A percentile compares a stretch with the other conserved stretches of the same genome.
Conservation (phyloP, 2,888 invertebrate genomes). For the Mellilla xanthometata region DNA sequence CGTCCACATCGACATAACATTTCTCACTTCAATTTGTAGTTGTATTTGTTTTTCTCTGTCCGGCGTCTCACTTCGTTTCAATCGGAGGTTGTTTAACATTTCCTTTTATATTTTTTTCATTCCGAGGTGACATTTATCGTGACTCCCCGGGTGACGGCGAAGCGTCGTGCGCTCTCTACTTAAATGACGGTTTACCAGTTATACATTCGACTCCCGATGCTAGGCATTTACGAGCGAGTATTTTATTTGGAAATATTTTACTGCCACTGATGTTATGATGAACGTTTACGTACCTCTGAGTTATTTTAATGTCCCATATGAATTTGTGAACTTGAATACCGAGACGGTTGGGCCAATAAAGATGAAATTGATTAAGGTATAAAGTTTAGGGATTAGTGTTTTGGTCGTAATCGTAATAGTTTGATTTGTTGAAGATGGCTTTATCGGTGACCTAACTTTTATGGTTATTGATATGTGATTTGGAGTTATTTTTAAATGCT, state of each 20-base stretch:
- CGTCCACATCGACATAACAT: conserved; percentile 66
- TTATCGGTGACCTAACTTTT: conserved; percentile 22
- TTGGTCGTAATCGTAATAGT: conserved; percentile 24
- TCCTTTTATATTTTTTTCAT: conserved; percentile 68
- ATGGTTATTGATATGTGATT: conserved; percentile 11
- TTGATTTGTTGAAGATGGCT: conserved; percentile 28
- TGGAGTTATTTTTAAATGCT: conserved; percentile 1
- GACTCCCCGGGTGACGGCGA: conserved; percentile 69
- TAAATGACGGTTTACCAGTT: conserved; percentile 75
- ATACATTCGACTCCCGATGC: conserved; percentile 71
- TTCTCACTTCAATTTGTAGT: conserved; percentile 77
- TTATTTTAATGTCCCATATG: conserved; percentile 68
- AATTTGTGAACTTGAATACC: conserved; percentile 55
- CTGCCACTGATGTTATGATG: conserved; percentile 75
- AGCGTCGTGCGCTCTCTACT: conserved; percentile 58
- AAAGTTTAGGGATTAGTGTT: conserved; percentile 36
- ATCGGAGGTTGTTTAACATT: conserved; percentile 58
- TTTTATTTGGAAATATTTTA: conserved; percentile 77
- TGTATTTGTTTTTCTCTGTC: conserved; percentile 68
- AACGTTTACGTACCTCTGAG: conserved; percentile 62
- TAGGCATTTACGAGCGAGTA: conserved; percentile 74
- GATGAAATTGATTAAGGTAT: conserved; percentile 59
- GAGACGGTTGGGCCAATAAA: conserved; percentile 54
- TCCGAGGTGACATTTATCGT: conserved; percentile 78
- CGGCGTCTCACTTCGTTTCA: conserved; percentile 71